Conservation (phyloP, 2,797 vertebrate species). For the Sylvilagus floridanus region DNA sequence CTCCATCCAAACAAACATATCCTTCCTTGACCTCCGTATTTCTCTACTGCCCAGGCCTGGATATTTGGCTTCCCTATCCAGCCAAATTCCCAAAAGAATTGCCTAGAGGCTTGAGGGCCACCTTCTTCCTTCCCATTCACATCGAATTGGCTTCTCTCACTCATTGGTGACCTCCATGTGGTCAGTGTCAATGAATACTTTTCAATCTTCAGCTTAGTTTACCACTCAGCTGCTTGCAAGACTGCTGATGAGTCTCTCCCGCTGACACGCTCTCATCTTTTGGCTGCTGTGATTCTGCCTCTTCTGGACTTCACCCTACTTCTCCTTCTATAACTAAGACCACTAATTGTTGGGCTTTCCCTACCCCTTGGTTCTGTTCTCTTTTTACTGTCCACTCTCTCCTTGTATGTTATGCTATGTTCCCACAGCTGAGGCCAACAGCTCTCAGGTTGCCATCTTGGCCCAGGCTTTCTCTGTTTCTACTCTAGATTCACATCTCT, state of each 20-base stretch:
- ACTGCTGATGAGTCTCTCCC: background rate
- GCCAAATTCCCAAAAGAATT: background rate
- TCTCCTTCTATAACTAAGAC: background rate
- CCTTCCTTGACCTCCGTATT: background rate
- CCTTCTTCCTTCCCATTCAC: background rate
- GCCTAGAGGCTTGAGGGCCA: background rate
- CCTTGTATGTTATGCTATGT: background rate
- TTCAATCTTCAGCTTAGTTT: background rate
- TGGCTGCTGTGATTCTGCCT: background rate
- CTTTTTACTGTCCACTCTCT: background rate
- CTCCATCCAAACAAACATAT: background rate
- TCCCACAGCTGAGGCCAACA: background rate
- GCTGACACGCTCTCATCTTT: background rate
- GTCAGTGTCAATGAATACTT: background rate
- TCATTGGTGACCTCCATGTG: background rate
- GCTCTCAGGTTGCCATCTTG: background rate
- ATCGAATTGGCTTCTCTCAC: background rate
- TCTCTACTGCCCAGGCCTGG: background rate
- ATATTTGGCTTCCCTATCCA: constrained; percentile 3
- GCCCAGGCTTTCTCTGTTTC: background rate
- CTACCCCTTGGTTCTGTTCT: background rate
- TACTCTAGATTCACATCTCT: background rate
- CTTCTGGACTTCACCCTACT: background rate
- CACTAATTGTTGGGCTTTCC: background rate
- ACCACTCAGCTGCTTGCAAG: background rate